Base-by-base conservation (phyloP, 2,113 vertebrate genomes). In the Hoplias malabaricus region DNA sequence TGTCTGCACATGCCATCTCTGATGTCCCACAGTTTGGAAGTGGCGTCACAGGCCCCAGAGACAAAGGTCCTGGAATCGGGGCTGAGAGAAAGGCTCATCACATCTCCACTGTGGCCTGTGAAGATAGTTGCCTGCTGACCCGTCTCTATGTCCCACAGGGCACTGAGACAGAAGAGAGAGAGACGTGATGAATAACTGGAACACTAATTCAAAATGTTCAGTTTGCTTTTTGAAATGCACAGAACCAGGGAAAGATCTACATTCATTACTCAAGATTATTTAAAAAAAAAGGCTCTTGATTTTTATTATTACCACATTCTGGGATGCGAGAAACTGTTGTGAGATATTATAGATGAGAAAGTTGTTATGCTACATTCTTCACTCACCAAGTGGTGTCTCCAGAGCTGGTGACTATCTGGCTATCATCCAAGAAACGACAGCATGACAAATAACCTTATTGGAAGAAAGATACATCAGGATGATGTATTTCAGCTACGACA, bases 1-100 rank as follows among this genome's bases (percentile, higher is more conserved):
- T 96, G 95, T 74, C 94, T 88, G 87, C 95, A 96, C 95, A 95
- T 95, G 29, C 95, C 95, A 42, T 96, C 95, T 7, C 95, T 91
- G 48, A 96, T 90, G 66, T 96, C 95, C 95, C 95, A 96, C 2
- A 96, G 89, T 83, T 96, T 96, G 0, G 95, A 93, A 69, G 95
- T 95, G 48, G 95, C 95, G 29, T 96, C 95, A 0, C 95, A 96
- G 85, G 95, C 95, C 0, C 95, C 95, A 16, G 95, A 96, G 14
- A 96, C 93, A 43, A 96, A 96, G 80, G 92, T 96, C 83, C 85
- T 90, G 88, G 93, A 92, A 77, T 96, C 94, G 40, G 95, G 94
- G 67, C 94, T 94, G 3, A 96, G 88, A 1, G 95, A 95, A 5
- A 96, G 91, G 67, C 94, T 95, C 95, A 96, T 96, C 73, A 96